A percentile compares a stretch with the other conserved stretches of the same genome.
These are phyloP conservation scores for Girardinus metallicus DNA, from an alignment of 2,797 vertebrate genomes.

Conservation along the genomic window DNA sequence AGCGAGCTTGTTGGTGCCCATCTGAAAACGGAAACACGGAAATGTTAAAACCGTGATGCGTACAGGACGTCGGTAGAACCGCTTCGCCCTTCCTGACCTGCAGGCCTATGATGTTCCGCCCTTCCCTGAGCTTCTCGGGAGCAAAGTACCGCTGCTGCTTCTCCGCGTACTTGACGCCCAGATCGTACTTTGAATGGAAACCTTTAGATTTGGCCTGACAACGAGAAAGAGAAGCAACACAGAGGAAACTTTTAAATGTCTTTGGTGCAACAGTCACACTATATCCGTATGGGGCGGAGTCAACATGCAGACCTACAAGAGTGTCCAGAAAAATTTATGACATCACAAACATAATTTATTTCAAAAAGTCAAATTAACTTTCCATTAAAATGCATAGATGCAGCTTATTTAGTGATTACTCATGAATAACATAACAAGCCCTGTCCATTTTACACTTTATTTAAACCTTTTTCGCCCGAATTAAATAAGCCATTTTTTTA, in stretches of 20 bases:
- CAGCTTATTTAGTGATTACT: too few relatives aligned
- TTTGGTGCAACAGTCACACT: not conserved
- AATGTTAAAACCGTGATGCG: not conserved
- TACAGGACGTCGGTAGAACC: not conserved
- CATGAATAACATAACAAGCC: too few relatives aligned
- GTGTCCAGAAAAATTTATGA: not conserved
- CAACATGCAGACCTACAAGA: not conserved
- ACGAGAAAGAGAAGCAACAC: constrained; percentile 5
- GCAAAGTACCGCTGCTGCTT: constrained; percentile 91
- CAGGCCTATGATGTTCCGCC: constrained; percentile 90
- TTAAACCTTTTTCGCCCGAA: not conserved
- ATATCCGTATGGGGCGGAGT: not conserved
- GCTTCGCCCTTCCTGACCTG: constrained; percentile 79
- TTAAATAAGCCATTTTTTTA: not conserved
- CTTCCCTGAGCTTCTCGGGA: constrained; percentile 89
- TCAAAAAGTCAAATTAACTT: not conserved
- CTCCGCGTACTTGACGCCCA: constrained; percentile 92
- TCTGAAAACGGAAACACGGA: constrained; percentile 73
- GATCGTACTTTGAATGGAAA: constrained; percentile 83
- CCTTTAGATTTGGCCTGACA: constrained; percentile 93
- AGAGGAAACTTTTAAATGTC: constrained; percentile 14
- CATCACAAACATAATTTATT: not conserved
- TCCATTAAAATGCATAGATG: too few relatives aligned
- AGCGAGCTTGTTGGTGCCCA: constrained; percentile 97
- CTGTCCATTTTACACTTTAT: not conserved